Conservation (phyloP, 2,888 invertebrate genomes). For the Ferrisia virgata region DNA sequence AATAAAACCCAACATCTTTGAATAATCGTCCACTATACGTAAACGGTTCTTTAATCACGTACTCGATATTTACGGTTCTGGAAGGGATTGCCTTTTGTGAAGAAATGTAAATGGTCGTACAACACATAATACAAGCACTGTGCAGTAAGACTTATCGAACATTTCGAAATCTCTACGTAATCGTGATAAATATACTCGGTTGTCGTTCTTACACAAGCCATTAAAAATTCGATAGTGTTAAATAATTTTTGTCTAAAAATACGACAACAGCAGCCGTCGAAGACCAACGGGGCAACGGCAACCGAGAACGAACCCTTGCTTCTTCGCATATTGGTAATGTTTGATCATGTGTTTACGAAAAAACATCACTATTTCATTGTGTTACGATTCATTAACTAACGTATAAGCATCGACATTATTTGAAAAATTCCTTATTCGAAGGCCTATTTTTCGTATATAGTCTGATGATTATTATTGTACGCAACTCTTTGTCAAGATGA, state of each 20-base stretch:
- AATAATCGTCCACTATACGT: neutral
- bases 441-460: too few species aligned
- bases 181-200: neutral
- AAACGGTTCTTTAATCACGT: slow-evolving; percentile 1
- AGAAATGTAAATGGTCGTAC: neutral
- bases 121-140: neutral
- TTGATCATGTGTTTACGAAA: neutral
- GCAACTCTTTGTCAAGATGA: too few species aligned
- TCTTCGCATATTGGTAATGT: neutral
- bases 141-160: neutral
- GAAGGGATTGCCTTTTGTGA: neutral
- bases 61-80: neutral
- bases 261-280: neutral
- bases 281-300: neutral
- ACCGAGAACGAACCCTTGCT: neutral
- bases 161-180: neutral
- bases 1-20: neutral
- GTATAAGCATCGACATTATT: neutral
- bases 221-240: neutral
- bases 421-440: neutral
- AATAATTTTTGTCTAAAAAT: neutral
- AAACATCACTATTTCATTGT: neutral
- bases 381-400: neutral
- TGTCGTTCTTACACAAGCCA: neutral
- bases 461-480: neutral